Conservation (phyloP, 2,113 vertebrate genomes). For the Psephotus haematonotus region DNA sequence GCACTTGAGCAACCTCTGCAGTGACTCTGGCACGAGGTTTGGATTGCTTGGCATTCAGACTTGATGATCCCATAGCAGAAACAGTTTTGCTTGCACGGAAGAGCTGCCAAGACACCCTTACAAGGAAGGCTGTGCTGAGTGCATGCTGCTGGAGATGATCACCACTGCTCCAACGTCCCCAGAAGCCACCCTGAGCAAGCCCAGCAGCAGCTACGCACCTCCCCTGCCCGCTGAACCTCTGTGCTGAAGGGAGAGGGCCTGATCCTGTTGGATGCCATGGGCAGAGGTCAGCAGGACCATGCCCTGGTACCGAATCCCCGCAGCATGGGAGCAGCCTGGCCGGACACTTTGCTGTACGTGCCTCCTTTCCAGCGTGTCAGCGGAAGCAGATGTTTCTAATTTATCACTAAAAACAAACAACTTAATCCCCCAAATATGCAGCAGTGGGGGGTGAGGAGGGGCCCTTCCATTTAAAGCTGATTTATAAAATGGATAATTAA, state of each 20-base stretch:
- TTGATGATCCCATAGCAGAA: slow-evolving; percentile 43
- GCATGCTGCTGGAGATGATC: neutral
- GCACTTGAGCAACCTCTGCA: neutral
- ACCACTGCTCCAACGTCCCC: neutral
- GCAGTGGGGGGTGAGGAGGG: neutral
- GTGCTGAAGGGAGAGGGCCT: neutral
- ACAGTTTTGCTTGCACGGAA: slow-evolving; percentile 42
- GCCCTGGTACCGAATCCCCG: neutral
- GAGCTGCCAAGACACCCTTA: slow-evolving; percentile 56
- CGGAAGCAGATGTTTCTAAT: slow-evolving; percentile 44
- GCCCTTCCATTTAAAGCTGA: slow-evolving; percentile 26
- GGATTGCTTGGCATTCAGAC: slow-evolving; percentile 59
- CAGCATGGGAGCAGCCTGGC: fast-evolving
- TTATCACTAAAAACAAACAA: slow-evolving; percentile 58
- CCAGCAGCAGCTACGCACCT: neutral
- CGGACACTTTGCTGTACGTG: neutral
- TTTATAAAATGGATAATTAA: slow-evolving; percentile 48
- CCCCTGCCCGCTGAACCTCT: neutral
- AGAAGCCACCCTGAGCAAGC: neutral
- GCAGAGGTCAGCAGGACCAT: neutral
- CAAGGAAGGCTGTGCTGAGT: slow-evolving; percentile 31
- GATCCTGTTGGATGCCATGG: fast-evolving
- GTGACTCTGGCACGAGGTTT: slow-evolving; percentile 46
- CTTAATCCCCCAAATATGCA: slow-evolving; percentile 65
- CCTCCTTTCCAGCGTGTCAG: neutral